Evolutionary conservation across 2,888 invertebrate species (phyloP).

Genomic region (Amorpha juglandis): DNA sequence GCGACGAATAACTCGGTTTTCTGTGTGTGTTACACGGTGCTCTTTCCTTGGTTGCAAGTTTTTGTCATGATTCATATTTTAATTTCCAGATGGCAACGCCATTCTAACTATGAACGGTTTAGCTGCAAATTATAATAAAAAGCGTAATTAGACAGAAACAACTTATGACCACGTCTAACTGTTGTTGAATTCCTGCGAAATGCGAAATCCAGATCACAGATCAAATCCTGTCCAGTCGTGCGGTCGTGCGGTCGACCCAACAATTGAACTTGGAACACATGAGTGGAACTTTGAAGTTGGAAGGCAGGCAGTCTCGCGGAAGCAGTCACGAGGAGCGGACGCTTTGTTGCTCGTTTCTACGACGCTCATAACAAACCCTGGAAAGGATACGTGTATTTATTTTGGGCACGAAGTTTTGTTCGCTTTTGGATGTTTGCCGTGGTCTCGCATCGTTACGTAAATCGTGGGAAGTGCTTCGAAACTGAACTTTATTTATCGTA

Average conservation of each 20-base stretch:
- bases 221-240: slow-evolving; percentile 21
- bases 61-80: slow-evolving; percentile 5
- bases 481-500: slow-evolving; percentile 17
- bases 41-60: background rate
- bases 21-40: background rate
- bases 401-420: slow-evolving; percentile 63
- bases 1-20: background rate
- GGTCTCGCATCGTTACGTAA: slow-evolving; percentile 67
- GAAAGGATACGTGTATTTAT: slow-evolving; percentile 69
- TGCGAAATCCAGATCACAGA: slow-evolving; percentile 22
- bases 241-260: slow-evolving; percentile 31
- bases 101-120: background rate
- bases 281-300: slow-evolving; percentile 40
- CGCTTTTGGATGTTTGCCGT: slow-evolving; percentile 60
- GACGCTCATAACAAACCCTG: slow-evolving; percentile 52
- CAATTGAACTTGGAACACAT: slow-evolving; percentile 42
- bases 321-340: slow-evolving; percentile 57
- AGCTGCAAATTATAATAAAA: slow-evolving; percentile 9
- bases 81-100: background rate
- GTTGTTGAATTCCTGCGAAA: slow-evolving; percentile 22
- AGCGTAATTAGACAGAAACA: slow-evolving; percentile 7
- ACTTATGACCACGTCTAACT: slow-evolving; percentile 5
- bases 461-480: slow-evolving; percentile 43
- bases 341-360: slow-evolving; percentile 46
- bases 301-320: slow-evolving; percentile 59